phyloP scores from a whole-genome alignment of 2,888 invertebrate genomes.

The Apamea anceps region DNA sequence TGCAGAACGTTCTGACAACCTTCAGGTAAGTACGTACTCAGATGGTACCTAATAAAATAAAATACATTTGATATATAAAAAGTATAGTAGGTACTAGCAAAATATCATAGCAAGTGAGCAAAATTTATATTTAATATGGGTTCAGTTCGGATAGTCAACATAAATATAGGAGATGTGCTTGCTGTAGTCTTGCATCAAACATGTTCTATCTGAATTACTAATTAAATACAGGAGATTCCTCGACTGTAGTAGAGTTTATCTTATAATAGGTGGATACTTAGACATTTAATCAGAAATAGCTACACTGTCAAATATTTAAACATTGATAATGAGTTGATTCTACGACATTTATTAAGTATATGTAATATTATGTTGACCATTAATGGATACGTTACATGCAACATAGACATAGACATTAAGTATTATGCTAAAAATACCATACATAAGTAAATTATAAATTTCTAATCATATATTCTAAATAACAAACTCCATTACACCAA shows the following conservation, averaged over 20 bases:
- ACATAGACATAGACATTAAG: slow-evolving; percentile 38
- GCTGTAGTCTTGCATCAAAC: slow-evolving; percentile 15
- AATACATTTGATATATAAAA: neutral
- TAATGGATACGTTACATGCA: slow-evolving; percentile 38
- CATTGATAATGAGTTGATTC: slow-evolving; percentile 21
- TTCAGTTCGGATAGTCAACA: slow-evolving; percentile 45
- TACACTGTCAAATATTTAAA: slow-evolving; percentile 19
- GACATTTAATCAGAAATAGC: slow-evolving; percentile 26
- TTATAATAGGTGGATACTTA: slow-evolving; percentile 2
- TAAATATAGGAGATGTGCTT: slow-evolving; percentile 24
- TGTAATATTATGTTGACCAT: slow-evolving; percentile 44
- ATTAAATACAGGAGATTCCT: neutral
- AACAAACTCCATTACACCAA: slow-evolving; percentile 79
- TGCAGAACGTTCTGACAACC: neutral
- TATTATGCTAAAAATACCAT: slow-evolving; percentile 53
- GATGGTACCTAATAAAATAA: neutral
- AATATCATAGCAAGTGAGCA: slow-evolving; percentile 12
- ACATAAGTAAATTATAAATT: slow-evolving; percentile 38
- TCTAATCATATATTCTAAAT: slow-evolving; percentile 68
- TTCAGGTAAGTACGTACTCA: neutral
- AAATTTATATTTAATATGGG: neutral
- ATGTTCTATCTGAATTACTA: slow-evolving; percentile 13
- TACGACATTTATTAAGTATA: slow-evolving; percentile 15
- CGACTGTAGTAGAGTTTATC: slow-evolving; percentile 15
- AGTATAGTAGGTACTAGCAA: neutral